A percentile compares a stretch with the other conserved stretches of the same genome.
These are phyloP conservation scores for Steatocranus sp. DNA, from an alignment of 2,797 vertebrate species.

Conservation along the genomic window DNA sequence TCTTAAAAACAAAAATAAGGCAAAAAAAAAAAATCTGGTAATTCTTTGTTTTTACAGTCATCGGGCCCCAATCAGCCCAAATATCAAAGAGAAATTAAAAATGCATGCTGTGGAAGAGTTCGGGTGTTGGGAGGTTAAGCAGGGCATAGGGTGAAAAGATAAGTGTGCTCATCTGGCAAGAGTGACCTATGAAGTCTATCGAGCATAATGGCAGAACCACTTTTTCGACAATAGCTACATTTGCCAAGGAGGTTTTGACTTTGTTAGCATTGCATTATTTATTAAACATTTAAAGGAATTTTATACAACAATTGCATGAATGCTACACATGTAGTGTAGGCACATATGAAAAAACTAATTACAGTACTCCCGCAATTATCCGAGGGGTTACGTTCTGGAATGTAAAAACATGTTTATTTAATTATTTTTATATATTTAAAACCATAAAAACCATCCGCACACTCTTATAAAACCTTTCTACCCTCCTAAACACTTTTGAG, in stretches of 20 bases:
- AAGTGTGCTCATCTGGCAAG: background rate
- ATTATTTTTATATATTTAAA: background rate
- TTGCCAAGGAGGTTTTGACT: background rate
- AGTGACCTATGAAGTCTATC: background rate
- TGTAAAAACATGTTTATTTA: background rate
- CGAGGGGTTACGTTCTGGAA: background rate
- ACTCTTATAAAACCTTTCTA: background rate
- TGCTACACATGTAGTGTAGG: background rate
- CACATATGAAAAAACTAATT: background rate
- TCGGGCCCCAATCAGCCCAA: background rate
- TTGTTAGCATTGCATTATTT: background rate
- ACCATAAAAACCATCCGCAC: background rate
- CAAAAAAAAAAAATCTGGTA: background rate
- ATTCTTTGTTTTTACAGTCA: background rate
- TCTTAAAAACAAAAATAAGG: background rate
- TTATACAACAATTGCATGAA: background rate
- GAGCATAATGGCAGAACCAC: background rate
- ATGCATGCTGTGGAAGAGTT: rapidly evolving
- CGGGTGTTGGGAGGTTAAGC: background rate
- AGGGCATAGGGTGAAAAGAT: background rate
- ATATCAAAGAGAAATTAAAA: background rate
- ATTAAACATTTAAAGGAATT: background rate
- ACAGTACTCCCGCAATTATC: background rate
- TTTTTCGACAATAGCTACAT: background rate
- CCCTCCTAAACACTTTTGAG: background rate